phyloP scores from a whole-genome alignment of 2,113 vertebrate genomes.

The Todiramphus saurophagus region DNA sequence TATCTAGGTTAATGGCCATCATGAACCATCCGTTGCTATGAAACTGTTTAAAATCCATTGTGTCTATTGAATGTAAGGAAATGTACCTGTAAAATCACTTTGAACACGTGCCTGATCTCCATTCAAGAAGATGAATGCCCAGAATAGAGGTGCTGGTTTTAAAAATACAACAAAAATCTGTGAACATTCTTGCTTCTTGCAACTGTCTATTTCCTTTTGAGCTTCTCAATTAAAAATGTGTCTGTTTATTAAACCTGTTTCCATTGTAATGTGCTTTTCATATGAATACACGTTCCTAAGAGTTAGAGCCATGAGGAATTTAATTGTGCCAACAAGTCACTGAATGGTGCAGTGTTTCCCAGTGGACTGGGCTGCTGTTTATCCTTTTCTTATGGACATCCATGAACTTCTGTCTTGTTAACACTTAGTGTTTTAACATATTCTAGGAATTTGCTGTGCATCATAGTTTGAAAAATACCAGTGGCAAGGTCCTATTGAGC shows the following conservation, averaged over 20 bases:
- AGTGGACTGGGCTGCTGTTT: not conserved
- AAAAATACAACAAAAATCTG: not conserved
- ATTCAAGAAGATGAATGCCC: not conserved
- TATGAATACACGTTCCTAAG: not conserved
- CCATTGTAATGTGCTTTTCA: not conserved
- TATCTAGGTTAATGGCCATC: slow-evolving; percentile 39
- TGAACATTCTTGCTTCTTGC: not conserved
- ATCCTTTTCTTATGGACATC: not conserved
- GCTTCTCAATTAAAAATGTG: not conserved
- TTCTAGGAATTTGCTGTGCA: not conserved
- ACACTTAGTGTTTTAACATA: not conserved
- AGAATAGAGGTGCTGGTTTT: not conserved
- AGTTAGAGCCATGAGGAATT: not conserved
- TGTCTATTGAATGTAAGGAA: slow-evolving; percentile 43
- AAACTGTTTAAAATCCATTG: slow-evolving; percentile 58
- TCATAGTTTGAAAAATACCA: not conserved
- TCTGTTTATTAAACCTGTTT: not conserved
- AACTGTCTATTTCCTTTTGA: not conserved
- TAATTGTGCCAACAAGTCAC: not conserved
- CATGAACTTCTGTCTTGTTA: not conserved
- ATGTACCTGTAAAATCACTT: slow-evolving; percentile 35
- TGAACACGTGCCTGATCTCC: not conserved
- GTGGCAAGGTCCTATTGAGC: not conserved
- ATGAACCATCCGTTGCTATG: slow-evolving; percentile 42
- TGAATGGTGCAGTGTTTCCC: not conserved